Conservation (phyloP, 2,888 invertebrate species). For the Nysson spinosus region DNA sequence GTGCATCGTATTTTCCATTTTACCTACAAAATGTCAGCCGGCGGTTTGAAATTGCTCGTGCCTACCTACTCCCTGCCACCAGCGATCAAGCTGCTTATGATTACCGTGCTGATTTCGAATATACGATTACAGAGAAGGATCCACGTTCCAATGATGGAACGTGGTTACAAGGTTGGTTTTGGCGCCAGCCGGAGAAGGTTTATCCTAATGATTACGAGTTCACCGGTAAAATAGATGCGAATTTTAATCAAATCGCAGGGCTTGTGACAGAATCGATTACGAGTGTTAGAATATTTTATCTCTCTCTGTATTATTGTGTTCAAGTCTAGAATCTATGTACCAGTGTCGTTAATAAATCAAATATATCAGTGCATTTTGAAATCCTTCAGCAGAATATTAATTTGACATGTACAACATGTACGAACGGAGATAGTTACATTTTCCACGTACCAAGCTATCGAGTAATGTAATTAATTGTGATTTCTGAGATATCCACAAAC, state of each 20-base stretch:
- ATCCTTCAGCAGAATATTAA: too few relatives aligned
- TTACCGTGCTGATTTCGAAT: slow-evolving; percentile 38
- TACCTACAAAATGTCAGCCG: background rate
- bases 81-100: slow-evolving; percentile 7
- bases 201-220: slow-evolving; percentile 21
- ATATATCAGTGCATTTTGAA: too few relatives aligned
- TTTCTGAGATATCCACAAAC: slow-evolving; percentile 34
- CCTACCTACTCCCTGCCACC: slow-evolving; percentile 4
- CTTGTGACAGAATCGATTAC: too few relatives aligned
- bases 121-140: slow-evolving; percentile 31
- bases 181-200: slow-evolving; percentile 9
- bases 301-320: too few relatives aligned
- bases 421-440: too few relatives aligned
- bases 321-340: too few relatives aligned
- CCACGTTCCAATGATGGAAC: slow-evolving; percentile 26
- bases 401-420: too few relatives aligned
- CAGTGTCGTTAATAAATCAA: too few relatives aligned
- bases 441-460: background rate
- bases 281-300: too few relatives aligned
- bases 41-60: slow-evolving; percentile 14
- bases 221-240: slow-evolving; percentile 19
- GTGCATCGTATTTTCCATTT: slow-evolving; percentile 37
- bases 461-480: background rate
- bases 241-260: background rate
- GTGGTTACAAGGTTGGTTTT: slow-evolving; percentile 20